Percentiles rank a stretch among this genome's conserved stretches.
phyloP scores from a whole-genome alignment of 2,797 vertebrate genomes.

The Steatocranus sp. region DNA sequence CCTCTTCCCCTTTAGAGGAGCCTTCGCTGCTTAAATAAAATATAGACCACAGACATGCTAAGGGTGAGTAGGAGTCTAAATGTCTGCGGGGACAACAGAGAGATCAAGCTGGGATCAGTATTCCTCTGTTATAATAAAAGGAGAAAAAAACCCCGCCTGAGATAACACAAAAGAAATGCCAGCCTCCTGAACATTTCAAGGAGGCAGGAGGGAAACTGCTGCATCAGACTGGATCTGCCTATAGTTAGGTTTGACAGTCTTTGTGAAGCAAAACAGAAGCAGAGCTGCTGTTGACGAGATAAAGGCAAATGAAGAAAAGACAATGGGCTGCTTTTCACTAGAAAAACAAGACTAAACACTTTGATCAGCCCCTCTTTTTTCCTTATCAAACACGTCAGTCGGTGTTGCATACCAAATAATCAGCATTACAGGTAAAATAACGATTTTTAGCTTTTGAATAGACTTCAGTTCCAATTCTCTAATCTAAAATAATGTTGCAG shows the following conservation, averaged over 20 bases:
- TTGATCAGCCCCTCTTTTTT: neutral
- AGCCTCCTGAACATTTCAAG: neutral
- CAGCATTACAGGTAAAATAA: neutral
- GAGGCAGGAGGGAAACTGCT: neutral
- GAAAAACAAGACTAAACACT: neutral
- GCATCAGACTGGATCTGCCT: neutral
- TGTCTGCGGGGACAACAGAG: neutral
- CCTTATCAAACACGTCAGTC: neutral
- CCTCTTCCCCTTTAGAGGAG: conserved; percentile 11
- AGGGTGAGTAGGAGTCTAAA: neutral
- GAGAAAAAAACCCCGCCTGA: accelerated
- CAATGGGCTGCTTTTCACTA: neutral
- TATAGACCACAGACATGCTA: neutral
- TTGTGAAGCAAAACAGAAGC: neutral
- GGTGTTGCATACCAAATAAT: neutral
- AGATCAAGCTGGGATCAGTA: conserved; percentile 6
- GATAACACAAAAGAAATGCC: neutral
- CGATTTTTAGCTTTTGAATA: neutral
- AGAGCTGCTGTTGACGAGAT: neutral
- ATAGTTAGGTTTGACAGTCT: neutral
- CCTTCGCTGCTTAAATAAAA: conserved; percentile 38
- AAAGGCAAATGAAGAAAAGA: neutral
- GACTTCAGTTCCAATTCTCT: neutral
- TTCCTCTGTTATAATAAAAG: neutral
- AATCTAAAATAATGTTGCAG: neutral